Evolutionary conservation across 1,140 invertebrate species (phyloP), one percentile per base, ranked within the genome.

Genomic region (Araneus ventricosus): DNA sequence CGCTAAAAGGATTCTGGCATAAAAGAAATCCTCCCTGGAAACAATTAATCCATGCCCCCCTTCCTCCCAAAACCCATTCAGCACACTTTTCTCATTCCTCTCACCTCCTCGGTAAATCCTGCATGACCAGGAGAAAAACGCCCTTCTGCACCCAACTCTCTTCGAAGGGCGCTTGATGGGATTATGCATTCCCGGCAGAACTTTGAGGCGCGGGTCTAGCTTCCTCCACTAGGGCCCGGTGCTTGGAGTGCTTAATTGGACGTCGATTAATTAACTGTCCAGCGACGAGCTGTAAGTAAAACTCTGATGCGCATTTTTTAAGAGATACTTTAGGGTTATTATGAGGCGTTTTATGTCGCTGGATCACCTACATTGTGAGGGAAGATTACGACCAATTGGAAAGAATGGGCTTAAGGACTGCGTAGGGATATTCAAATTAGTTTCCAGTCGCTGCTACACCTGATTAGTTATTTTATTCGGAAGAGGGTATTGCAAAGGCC

Each of bases 261-360:
- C 27, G 24, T 14, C 63, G 63, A 67, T 67, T 67, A 67, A 67
- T 67, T 67, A 67, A 67, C 27, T n/a, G 27, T 67, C 27, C 63
- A 24, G 63, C 63, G 63, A 67, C 61, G 61, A 67, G n/a, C 61
- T 67, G n/a, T n/a, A n/a, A n/a, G 61, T 67, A 67, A 67, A 67
- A 67, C 27, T 27, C 61, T n/a, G 61, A 67, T 67, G 61, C 61
- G 61, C 61, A 67, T 67, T 67, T 67, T 67, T 67, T n/a, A n/a
- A n/a, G 27, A 67, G 61, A 67, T 67, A 67, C 61, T 67, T 67
- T 7, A n/a, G 61, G 61, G 24, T 27, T 67, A 27, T 67, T n/a
- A 67, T 67, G 61, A 67, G 24, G 61, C 61, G 8, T n/a, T 67
- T 67, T 27, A 67, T 63, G 61, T 27, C 24, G 8, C 61, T 67